Conservation (phyloP, 37 sponge, comb jelly and placozoan genomes). For the Tethya wilhelma region DNA sequence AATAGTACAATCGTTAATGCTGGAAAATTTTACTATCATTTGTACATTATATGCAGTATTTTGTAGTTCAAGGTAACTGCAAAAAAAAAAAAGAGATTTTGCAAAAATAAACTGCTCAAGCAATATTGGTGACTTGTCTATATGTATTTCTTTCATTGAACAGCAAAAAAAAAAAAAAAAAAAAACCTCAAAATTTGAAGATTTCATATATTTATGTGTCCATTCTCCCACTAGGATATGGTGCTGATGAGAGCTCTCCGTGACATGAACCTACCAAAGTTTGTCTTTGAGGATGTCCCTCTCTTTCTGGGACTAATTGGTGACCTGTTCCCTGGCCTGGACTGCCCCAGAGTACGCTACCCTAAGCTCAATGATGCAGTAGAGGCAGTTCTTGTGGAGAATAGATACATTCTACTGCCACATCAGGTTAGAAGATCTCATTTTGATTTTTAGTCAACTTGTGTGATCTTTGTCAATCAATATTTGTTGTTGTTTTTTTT, state of each 20-base stretch:
- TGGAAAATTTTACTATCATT: not conserved
- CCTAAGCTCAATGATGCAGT: constrained; percentile 99
- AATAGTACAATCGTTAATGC: not conserved
- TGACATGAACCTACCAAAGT: constrained; percentile 99
- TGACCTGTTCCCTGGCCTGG: constrained; percentile 98
- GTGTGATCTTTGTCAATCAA: not conserved
- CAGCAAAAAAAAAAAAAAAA: too few species aligned
- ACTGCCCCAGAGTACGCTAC: constrained; percentile 98
- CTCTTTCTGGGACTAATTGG: constrained; percentile 97
- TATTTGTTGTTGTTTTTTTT: too few species aligned
- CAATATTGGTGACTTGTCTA: not conserved
- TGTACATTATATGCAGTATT: too few species aligned
- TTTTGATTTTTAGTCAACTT: too few species aligned
- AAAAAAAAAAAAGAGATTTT: too few species aligned
- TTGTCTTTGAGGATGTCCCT: constrained; percentile 99
- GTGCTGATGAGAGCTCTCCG: constrained; percentile 99
- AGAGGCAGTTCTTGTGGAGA: constrained; percentile 79
- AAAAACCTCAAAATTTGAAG: too few species aligned
- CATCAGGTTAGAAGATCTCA: constrained; percentile 82
- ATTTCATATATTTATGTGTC: constrained; percentile 4
- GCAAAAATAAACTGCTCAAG: not conserved
- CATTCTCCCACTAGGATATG: constrained; percentile 71
- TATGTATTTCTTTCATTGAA: too few species aligned
- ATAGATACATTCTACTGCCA: constrained; percentile 85
- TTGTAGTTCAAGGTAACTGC: too few species aligned